Evolutionary conservation across 2,888 invertebrate genomes (phyloP).

Genomic region (Heliconius ismenius): DNA sequence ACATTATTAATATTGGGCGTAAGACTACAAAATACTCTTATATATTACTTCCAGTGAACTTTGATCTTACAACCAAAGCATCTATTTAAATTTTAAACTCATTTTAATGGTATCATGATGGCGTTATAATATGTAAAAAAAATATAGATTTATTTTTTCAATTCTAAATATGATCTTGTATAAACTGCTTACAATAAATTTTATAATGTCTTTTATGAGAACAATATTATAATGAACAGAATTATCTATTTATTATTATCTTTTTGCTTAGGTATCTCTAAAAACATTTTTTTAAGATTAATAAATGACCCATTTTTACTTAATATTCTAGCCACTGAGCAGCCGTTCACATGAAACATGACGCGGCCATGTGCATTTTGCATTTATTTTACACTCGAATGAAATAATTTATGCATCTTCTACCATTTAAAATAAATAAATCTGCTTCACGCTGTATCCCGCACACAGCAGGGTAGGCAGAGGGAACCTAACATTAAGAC

Average conservation of each 20-base stretch:
- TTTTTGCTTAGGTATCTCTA: not conserved
- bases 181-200: no score
- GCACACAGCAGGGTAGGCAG: no score
- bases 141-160: no score
- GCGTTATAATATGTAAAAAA: not conserved
- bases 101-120: not conserved
- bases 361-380: not conserved
- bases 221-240: no score
- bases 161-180: no score
- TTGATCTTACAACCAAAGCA: not conserved
- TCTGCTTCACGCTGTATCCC: no score
- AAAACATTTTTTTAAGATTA: not conserved
- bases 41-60: not conserved
- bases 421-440: not conserved
- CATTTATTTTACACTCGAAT: not conserved
- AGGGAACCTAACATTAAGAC: no score
- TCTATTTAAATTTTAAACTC: not conserved
- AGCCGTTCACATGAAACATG: not conserved
- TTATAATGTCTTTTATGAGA: no score
- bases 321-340: not conserved
- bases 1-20: no score
- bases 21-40: not conserved
- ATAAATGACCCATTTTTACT: slow-evolving; percentile 2
- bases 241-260: not conserved
- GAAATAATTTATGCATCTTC: not conserved